These are phyloP conservation scores for Elysia crispata DNA, from an alignment of 2,888 invertebrate genomes.

Conservation along the genomic window DNA sequence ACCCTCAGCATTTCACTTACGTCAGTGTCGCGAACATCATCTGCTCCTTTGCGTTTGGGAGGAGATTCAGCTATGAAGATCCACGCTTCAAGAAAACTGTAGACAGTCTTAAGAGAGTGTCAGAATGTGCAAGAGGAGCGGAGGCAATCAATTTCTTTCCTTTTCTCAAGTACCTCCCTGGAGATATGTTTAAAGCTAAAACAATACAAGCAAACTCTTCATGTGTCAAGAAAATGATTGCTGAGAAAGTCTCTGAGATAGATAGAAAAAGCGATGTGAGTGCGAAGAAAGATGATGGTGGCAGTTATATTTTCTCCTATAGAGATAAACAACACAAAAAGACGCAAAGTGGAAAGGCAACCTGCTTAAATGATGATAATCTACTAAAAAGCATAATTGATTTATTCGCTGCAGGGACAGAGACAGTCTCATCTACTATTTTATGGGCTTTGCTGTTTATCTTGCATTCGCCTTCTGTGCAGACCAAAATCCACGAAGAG, in stretches of 20 bases:
- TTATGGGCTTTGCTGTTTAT: constrained; percentile 90
- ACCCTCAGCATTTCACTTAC: background rate
- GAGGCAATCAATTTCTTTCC: background rate
- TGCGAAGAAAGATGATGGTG: background rate
- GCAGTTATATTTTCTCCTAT: background rate
- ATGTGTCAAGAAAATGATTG: background rate
- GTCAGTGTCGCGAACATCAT: constrained; percentile 7
- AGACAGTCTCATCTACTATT: constrained; percentile 91
- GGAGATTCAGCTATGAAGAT: constrained; percentile 34
- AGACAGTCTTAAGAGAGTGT: constrained; percentile 24
- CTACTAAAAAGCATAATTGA: constrained; percentile 47
- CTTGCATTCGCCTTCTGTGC: constrained; percentile 85
- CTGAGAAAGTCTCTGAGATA: background rate
- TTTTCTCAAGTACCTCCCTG: constrained; percentile 16
- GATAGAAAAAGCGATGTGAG: background rate
- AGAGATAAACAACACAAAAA: background rate
- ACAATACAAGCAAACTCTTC: background rate
- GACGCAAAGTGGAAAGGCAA: background rate
- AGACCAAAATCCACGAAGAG: constrained; percentile 52
- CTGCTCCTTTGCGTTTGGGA: constrained; percentile 35
- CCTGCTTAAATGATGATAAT: background rate
- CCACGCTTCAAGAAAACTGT: constrained; percentile 18
- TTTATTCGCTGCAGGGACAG: constrained; percentile 75
- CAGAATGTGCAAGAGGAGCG: background rate
- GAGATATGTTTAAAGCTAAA: constrained; percentile 30